Evolutionary conservation across 2,888 invertebrate genomes (phyloP).

Genomic region (Cosmia trapezina): DNA sequence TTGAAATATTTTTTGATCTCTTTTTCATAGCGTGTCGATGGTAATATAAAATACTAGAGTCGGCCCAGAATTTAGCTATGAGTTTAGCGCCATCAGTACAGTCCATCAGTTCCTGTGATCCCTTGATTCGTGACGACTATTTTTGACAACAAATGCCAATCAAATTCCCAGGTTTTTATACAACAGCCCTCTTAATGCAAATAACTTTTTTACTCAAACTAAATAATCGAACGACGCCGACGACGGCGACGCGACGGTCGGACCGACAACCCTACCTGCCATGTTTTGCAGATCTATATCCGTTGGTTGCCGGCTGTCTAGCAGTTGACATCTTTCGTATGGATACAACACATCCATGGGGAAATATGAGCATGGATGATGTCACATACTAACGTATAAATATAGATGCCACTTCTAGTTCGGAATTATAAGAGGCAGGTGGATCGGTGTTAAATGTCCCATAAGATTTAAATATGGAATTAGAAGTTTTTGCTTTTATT

Average conservation of each 20-base stretch:
- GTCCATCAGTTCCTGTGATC: too few species aligned
- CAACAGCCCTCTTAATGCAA: neutral
- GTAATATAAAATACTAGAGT: too few species aligned
- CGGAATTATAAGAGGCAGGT: slow-evolving; percentile 32
- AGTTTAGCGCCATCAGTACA: too few species aligned
- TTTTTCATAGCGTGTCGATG: too few species aligned
- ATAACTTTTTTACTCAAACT: neutral
- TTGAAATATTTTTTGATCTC: neutral
- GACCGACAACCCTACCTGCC: slow-evolving; percentile 55
- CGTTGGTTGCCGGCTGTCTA: slow-evolving; percentile 67
- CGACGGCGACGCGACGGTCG: too few species aligned
- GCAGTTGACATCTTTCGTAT: slow-evolving; percentile 67
- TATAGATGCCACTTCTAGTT: slow-evolving; percentile 39
- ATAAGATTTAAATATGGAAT: slow-evolving; percentile 24
- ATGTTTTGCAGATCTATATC: slow-evolving; percentile 72
- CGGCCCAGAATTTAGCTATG: too few species aligned
- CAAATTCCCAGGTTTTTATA: neutral
- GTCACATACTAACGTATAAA: slow-evolving; percentile 36
- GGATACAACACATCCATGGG: slow-evolving; percentile 61
- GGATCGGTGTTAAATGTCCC: slow-evolving; percentile 32
- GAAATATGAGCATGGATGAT: slow-evolving; percentile 57
- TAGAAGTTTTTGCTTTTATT: slow-evolving; percentile 14
- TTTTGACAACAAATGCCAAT: neutral
- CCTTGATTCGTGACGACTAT: neutral
- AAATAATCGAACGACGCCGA: neutral